Base-by-base conservation (phyloP, 1,140 invertebrate species). In the Sycophila sp. region DNA sequence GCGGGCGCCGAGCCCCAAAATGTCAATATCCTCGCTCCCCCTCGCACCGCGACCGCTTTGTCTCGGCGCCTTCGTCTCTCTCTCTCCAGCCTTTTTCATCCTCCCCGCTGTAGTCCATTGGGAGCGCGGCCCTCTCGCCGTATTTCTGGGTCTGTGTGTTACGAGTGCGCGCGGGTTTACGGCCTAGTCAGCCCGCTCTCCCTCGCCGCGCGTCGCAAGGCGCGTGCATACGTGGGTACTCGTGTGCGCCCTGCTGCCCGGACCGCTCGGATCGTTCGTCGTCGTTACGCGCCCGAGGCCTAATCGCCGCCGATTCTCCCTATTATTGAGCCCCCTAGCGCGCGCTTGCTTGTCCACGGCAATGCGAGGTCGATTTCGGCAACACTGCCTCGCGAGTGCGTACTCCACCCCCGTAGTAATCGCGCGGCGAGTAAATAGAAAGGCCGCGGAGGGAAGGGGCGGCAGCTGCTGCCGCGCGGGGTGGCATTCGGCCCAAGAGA, bases 1-100 rank as follows among this genome's bases (percentile, higher is more conserved):
- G 78, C 81, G 79, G 74, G 78, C n/a, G n/a, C n/a, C n/a, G n/a
- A n/a, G n/a, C n/a, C n/a, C 81, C 76, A 81, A 85, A 84, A 85
- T 83, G 83, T 84, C 83, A 80, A 83, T 83, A 83, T 81, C 78
- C 81, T 81, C 59, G 72, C 66, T 72, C 49, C 24, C 42, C 69
- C 69, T 66, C 58, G 36, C 69, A 72, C 32, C 36, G 49, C 7
- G 19, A 49, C 55, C 59, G 32, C 68, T 72, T 65, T 60, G n/a
- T 71, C 34, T 26, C 5, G 28, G 8, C 24, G 19, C 17, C 24
- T 42, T 22, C 4, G 1, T 17, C 26, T 30, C 4, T 30, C 24
- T 17, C 8, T 45, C 38, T 60, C 58, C 8, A 1, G 2, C 2
- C 58, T 24, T 17, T 17, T 34, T 19, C 32, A 40, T 2, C 59